phyloP scores from a whole-genome alignment of 2,797 vertebrate species.

The Mormyrus hasselquistii region DNA sequence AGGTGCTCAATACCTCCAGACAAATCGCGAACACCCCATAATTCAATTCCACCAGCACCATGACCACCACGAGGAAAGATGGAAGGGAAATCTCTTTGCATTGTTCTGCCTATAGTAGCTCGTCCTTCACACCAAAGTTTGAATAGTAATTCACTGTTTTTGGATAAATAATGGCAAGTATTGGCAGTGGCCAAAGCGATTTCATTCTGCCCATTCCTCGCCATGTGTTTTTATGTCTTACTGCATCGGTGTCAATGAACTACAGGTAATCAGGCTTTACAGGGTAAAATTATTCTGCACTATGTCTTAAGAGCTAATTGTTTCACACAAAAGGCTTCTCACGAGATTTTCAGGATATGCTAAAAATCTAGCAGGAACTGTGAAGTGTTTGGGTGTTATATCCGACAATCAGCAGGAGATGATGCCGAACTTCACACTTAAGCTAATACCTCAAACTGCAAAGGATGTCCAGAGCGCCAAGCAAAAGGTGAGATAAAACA shows the following conservation, averaged over 20 bases:
- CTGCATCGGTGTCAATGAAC: slow-evolving; percentile 52
- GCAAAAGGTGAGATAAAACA: slow-evolving; percentile 23
- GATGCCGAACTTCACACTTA: background rate
- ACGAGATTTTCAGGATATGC: slow-evolving; percentile 51
- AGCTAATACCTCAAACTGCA: background rate
- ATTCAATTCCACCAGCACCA: slow-evolving; percentile 68
- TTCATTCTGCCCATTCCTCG: slow-evolving; percentile 51
- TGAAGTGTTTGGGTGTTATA: slow-evolving; percentile 49
- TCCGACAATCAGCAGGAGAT: slow-evolving; percentile 32
- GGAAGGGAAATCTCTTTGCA: slow-evolving; percentile 67
- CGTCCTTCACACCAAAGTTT: slow-evolving; percentile 54
- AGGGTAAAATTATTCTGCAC: slow-evolving; percentile 61
- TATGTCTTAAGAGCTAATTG: slow-evolving; percentile 65
- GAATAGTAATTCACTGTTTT: slow-evolving; percentile 54
- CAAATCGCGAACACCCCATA: slow-evolving; percentile 64
- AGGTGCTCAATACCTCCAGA: slow-evolving; percentile 66
- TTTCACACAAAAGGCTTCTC: slow-evolving; percentile 58
- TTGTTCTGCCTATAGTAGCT: slow-evolving; percentile 59
- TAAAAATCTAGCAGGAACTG: slow-evolving; percentile 51
- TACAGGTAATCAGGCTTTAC: slow-evolving; percentile 55
- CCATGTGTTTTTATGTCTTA: slow-evolving; percentile 53
- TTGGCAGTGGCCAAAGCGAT: slow-evolving; percentile 48
- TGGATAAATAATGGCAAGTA: slow-evolving; percentile 50
- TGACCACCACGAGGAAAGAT: slow-evolving; percentile 38
- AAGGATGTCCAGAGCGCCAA: background rate